phyloP scores from a whole-genome alignment of 1,140 invertebrate species.

The Pachypeltis micranthus region DNA sequence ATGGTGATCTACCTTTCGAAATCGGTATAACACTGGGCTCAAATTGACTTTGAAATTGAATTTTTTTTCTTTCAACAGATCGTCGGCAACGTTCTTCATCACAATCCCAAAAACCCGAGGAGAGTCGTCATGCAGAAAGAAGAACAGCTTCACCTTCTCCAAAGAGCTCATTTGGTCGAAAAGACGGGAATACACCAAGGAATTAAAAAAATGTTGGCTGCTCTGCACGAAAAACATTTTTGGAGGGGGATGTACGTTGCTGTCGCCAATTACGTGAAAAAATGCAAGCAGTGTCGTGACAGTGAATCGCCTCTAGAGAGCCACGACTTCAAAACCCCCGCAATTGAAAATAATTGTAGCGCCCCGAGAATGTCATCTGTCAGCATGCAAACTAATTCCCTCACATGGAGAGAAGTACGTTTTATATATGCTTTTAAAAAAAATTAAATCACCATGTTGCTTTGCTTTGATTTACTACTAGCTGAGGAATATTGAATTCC shows the following conservation, averaged over 20 bases:
- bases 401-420: conserved; percentile 16
- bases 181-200: conserved; percentile 31
- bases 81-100: conserved; percentile 26
- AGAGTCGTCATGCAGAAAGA: conserved; percentile 27
- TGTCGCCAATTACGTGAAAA: conserved; percentile 29
- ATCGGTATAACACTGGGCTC: too few relatives aligned
- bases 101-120: conserved; percentile 28
- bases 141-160: conserved; percentile 27
- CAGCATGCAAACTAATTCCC: conserved; percentile 16
- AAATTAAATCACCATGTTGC: too few relatives aligned
- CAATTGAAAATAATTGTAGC: neutral
- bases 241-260: conserved; percentile 33
- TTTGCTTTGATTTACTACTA: too few relatives aligned
- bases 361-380: neutral
- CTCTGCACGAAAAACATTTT: conserved; percentile 28
- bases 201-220: conserved; percentile 32
- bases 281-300: conserved; percentile 30
- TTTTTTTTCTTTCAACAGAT: conserved; percentile 23
- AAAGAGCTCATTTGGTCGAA: conserved; percentile 26
- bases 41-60: too few relatives aligned
- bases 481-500: too few relatives aligned
- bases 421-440: conserved; percentile 1
- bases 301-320: too few relatives aligned
- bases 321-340: neutral
- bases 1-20: too few relatives aligned